Percentiles rank a stretch among this genome's conserved stretches.
Evolutionary conservation across 1,140 invertebrate species (phyloP).

Genomic region (Heliconius hermathena): DNA sequence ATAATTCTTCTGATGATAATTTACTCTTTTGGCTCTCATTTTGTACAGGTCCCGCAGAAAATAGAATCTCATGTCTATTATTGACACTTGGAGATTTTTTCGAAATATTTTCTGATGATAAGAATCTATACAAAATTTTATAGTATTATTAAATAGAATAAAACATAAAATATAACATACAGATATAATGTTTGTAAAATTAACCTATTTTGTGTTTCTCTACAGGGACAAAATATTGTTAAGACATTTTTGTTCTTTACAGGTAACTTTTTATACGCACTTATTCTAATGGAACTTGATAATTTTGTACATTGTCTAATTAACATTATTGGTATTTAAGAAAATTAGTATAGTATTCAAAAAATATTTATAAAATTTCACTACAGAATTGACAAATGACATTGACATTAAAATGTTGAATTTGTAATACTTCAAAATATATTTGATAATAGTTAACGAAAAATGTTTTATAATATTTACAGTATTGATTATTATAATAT

Average conservation of each 20-base stretch:
- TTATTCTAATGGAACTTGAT: constrained; percentile 41
- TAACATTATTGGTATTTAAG: constrained; percentile 49
- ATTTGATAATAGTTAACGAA: too few relatives aligned
- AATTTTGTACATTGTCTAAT: constrained; percentile 53
- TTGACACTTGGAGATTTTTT: background rate
- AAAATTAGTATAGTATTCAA: constrained; percentile 2
- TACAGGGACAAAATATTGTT: constrained; percentile 33
- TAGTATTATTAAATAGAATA: background rate
- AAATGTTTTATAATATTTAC: too few relatives aligned
- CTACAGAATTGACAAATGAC: background rate
- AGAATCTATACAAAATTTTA: constrained; percentile 31
- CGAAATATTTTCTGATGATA: constrained; percentile 19
- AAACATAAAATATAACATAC: background rate
- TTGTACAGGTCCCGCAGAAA: constrained; percentile 27
- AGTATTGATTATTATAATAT: too few relatives aligned
- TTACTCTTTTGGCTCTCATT: constrained; percentile 27
- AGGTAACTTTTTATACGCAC: constrained; percentile 43
- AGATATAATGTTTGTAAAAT: constrained; percentile 25
- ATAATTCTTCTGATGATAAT: constrained; percentile 54
- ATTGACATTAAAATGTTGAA: background rate
- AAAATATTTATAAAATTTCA: background rate
- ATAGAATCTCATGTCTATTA: constrained; percentile 31
- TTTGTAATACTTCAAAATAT: too few relatives aligned
- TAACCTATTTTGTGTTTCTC: constrained; percentile 43
- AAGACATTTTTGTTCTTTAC: constrained; percentile 33